Evolutionary conservation across 2,113 vertebrate species (phyloP), one percentile per base, ranked within the genome.

Genomic region (Urocolius indicus): DNA sequence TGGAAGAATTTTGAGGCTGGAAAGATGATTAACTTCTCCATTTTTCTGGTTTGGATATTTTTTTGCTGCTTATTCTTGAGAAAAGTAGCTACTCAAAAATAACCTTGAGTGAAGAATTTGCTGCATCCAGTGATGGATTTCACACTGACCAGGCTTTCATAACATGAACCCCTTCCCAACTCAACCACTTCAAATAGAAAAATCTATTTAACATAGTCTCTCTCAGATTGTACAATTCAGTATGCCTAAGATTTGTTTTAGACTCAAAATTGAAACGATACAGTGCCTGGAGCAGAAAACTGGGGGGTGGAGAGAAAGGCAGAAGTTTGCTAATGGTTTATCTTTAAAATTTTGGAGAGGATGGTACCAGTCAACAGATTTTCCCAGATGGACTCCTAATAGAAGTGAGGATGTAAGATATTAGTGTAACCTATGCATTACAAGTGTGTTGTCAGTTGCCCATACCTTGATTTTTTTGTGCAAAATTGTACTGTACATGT

Each of bases 251-350:
- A 38, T 46, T n/a, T 57, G 17, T 84, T 84, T 72, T 61, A 55
- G 74, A 5, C 24, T 52, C 5, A 74, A 45, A 52, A 71, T 8
- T 46, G 10, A 78, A 87, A 54, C 13, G 51, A 16, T 18, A 10
- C 11, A 36, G 11, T 49, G 8, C 24, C 29, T 71, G 17, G 6
- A 62, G 7, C 18, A 87, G 36, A 67, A 2, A 81, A 74, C 24
- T 49, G 7, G 3, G 11, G 23, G 8, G 6, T 41, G 38, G 2
- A 21, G 21, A 20, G 21, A 19, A 29, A 36, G n/a, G 65, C 32
- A 8, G 16, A 61, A 41, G 5, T 15, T 71, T 77, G 6, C 6
- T 59, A 30, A 57, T 0, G 0, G 10, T 48, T 54, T 74, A 15
- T 36, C 72, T 21, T 21, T 82, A 82, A 75, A n/a, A 51, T 83